A percentile compares a stretch with the other conserved stretches of the same genome.
Evolutionary conservation across 2,113 vertebrate species (phyloP).

Genomic region (Psephotus haematonotus): DNA sequence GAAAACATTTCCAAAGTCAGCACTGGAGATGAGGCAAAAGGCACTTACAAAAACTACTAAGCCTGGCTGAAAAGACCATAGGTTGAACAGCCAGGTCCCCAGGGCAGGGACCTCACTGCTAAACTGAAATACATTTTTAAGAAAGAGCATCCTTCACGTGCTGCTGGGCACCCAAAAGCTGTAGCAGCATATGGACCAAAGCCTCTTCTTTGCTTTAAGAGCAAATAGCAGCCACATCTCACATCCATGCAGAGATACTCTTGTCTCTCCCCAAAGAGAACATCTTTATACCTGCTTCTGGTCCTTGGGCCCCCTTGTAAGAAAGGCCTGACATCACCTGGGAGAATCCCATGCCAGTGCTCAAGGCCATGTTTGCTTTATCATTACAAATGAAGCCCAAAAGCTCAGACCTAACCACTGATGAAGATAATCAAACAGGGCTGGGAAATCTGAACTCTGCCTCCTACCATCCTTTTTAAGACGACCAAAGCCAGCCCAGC

Average conservation of each 20-base stretch:
- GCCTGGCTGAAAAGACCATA: not conserved
- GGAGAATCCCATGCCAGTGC: not conserved
- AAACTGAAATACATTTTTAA: not conserved
- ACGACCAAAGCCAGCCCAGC: not conserved
- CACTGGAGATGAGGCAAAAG: not conserved
- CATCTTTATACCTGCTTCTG: not conserved
- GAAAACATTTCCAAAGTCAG: not conserved
- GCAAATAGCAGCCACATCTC: not conserved
- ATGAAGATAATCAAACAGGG: not conserved
- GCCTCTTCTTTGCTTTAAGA: not conserved
- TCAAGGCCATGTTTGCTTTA: fast-evolving
- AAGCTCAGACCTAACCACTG: not conserved
- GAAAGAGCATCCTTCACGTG: not conserved
- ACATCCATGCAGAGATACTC: fast-evolving
- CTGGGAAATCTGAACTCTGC: not conserved
- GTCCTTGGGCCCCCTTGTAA: not conserved
- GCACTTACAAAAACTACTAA: not conserved
- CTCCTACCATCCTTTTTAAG: not conserved
- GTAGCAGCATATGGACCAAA: not conserved
- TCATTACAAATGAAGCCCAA: not conserved
- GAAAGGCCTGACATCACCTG: not conserved
- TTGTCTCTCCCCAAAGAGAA: not conserved
- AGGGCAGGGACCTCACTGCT: not conserved
- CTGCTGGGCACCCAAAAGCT: not conserved
- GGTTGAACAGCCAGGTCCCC: not conserved